Evolutionary conservation across 1,140 invertebrate species (phyloP).

Genomic region (Papilio helenus): DNA sequence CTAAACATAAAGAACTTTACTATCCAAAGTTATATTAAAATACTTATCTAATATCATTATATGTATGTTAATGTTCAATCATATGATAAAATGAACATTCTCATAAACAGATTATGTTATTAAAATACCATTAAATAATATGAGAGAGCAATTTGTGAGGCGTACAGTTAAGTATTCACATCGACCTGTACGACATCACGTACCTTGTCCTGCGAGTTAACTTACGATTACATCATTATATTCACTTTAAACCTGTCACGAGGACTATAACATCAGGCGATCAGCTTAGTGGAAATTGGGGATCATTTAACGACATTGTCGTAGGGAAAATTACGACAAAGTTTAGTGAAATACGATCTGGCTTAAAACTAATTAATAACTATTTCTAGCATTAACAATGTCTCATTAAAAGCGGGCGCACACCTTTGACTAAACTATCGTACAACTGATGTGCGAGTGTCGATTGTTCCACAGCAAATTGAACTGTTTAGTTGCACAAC

Average conservation of each 20-base stretch:
- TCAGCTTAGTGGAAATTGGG: slow-evolving; percentile 50
- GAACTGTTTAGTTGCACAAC: too few relatives aligned
- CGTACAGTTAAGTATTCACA: slow-evolving; percentile 46
- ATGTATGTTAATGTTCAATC: slow-evolving; percentile 3
- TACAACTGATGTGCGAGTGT: too few relatives aligned
- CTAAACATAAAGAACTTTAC: too few relatives aligned
- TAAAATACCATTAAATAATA: slow-evolving; percentile 24
- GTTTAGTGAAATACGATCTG: not conserved
- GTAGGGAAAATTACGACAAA: not conserved
- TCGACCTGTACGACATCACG: slow-evolving; percentile 44
- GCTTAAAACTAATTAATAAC: not conserved
- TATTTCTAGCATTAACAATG: not conserved
- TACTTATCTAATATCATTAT: not conserved
- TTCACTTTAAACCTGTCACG: slow-evolving; percentile 68
- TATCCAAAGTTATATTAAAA: not conserved
- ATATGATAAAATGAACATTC: slow-evolving; percentile 26
- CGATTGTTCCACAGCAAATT: too few relatives aligned
- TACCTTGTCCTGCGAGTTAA: slow-evolving; percentile 43
- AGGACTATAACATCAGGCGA: slow-evolving; percentile 52
- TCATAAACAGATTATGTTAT: slow-evolving; percentile 38
- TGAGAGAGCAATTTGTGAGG: not conserved
- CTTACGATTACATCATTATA: slow-evolving; percentile 69
- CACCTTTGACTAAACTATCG: too few relatives aligned
- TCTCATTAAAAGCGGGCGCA: too few relatives aligned
- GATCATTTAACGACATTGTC: slow-evolving; percentile 33